Conservation (phyloP, 2,888 invertebrate species). For the Spodoptera exigua region DNA sequence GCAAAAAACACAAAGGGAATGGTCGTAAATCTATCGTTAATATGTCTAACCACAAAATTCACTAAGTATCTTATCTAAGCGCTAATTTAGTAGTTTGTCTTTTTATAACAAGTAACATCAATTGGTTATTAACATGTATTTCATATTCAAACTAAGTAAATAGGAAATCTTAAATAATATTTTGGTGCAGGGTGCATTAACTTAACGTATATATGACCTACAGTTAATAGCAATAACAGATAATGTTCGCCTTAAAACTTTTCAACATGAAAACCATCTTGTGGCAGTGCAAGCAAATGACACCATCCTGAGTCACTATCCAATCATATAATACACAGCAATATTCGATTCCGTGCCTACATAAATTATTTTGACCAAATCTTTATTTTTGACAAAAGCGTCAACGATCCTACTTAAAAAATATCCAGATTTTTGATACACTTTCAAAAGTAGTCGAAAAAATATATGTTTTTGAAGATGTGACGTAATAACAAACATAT, state of each 20-base stretch:
- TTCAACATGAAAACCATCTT: background rate
- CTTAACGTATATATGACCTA: constrained; percentile 26
- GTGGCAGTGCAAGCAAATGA: constrained; percentile 23
- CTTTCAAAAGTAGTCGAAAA: constrained; percentile 42
- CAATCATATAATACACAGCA: background rate
- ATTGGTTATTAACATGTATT: background rate
- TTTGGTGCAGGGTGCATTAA: constrained; percentile 34
- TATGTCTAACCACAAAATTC: constrained; percentile 8
- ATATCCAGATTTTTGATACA: constrained; percentile 4
- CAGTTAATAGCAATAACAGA: background rate
- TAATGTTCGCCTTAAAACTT: background rate
- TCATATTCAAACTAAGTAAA: constrained; percentile 2
- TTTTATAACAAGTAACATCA: constrained; percentile 1
- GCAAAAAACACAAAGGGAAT: no score
- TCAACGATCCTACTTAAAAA: constrained; percentile 14
- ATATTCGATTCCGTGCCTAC: background rate
- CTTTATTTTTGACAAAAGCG: constrained; percentile 13
- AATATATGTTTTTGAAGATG: constrained; percentile 20
- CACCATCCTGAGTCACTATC: background rate
- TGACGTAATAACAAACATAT: constrained; percentile 23
- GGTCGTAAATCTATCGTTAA: background rate
- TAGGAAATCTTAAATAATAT: constrained; percentile 19
- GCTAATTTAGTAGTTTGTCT: constrained; percentile 6
- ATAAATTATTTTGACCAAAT: constrained; percentile 4
- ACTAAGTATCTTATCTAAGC: background rate